These are phyloP conservation scores for Phyllopteryx taeniolatus DNA, from an alignment of 2,113 vertebrate species.

Conservation along the genomic window DNA sequence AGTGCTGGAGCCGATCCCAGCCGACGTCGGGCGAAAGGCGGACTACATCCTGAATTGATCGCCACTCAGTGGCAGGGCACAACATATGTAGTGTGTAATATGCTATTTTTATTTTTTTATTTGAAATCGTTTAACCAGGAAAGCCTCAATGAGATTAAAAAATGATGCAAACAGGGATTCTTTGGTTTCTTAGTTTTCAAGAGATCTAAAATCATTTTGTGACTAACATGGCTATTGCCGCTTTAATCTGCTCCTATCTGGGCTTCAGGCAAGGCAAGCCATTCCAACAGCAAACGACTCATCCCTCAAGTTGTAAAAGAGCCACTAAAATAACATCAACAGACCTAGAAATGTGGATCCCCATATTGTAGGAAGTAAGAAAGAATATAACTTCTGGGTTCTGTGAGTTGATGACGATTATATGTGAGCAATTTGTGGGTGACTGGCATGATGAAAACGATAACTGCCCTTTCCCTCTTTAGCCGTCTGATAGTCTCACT, in stretches of 20 bases:
- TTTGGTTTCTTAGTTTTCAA: conserved; percentile 5
- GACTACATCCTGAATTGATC: no score
- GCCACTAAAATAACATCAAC: conserved; percentile 29
- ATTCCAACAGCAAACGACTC: conserved; percentile 3
- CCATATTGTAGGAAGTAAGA: conserved; percentile 13
- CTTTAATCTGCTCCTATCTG: conserved; percentile 43
- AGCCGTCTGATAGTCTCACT: conserved; percentile 23
- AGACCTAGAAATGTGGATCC: conserved; percentile 43
- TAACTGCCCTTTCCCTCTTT: conserved; percentile 35
- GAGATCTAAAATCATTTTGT: conserved; percentile 41
- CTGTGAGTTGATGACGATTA: conserved; percentile 31
- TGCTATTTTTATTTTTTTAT: no score
- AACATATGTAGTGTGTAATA: no score
- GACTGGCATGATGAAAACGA: conserved; percentile 35
- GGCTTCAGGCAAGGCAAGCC: conserved; percentile 30
- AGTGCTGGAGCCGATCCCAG: no score
- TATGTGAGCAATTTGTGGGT: conserved; percentile 32
- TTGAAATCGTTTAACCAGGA: no score
- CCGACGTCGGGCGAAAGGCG: no score
- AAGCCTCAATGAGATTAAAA: no score
- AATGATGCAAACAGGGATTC: neutral
- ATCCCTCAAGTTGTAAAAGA: conserved; percentile 28
- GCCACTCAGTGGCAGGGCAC: no score
- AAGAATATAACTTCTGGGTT: conserved; percentile 23
- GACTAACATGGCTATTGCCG: conserved; percentile 29